These are phyloP conservation scores for Phortica variegata DNA, from an alignment of 1,140 invertebrate genomes.

Conservation along the genomic window DNA sequence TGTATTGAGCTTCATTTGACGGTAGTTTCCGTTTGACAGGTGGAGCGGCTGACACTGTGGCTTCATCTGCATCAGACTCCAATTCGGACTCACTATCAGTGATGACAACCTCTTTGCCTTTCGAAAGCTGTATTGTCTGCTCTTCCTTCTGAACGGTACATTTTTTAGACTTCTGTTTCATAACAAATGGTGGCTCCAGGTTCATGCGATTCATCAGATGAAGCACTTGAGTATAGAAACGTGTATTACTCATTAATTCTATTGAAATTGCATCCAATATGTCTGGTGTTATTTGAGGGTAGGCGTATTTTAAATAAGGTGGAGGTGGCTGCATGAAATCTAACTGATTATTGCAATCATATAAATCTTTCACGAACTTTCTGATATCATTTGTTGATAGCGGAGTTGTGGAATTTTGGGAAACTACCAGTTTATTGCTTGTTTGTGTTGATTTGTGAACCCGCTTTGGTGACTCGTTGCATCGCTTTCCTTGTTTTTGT, in stretches of 20 bases:
- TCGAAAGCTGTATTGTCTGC: slow-evolving; percentile 14
- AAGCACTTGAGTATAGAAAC: slow-evolving; percentile 84
- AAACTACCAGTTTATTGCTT: background rate
- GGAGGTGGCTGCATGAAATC: slow-evolving; percentile 73
- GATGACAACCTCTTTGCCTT: slow-evolving; percentile 16
- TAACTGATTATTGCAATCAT: slow-evolving; percentile 67
- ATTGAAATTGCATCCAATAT: slow-evolving; percentile 79
- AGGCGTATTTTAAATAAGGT: slow-evolving; percentile 71
- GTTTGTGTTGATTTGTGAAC: slow-evolving; percentile 29
- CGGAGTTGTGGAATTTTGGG: background rate
- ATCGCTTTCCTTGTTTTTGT: background rate
- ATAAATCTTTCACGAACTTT: slow-evolving; percentile 68
- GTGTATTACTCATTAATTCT: slow-evolving; percentile 70
- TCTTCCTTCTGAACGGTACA: slow-evolving; percentile 2
- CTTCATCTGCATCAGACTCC: slow-evolving; percentile 65
- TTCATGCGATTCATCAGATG: slow-evolving; percentile 97
- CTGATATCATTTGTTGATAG: slow-evolving; percentile 58
- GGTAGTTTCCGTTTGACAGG: too few relatives aligned
- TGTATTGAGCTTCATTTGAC: slow-evolving; percentile 64
- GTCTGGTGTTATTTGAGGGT: slow-evolving; percentile 71
- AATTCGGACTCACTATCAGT: slow-evolving; percentile 57
- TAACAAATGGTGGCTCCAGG: slow-evolving; percentile 77
- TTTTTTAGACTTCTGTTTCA: slow-evolving; percentile 1
- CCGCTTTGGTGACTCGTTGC: background rate
- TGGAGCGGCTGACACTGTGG: background rate